Evolutionary conservation across 2,797 vertebrate genomes (phyloP).

Genomic region (Sarcophilus harrisii): DNA sequence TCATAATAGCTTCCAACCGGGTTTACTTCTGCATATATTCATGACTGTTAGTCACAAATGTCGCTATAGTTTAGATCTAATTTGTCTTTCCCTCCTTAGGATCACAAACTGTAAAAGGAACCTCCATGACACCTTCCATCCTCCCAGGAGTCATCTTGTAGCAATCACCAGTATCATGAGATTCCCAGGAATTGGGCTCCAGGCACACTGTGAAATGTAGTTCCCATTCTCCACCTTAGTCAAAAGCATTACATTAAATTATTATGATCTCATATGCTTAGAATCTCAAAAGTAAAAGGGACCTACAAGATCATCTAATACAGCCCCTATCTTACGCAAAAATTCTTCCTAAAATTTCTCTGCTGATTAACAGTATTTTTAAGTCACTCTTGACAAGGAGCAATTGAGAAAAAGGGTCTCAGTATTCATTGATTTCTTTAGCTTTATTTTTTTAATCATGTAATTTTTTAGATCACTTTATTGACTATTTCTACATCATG

Average conservation of each 20-base stretch:
- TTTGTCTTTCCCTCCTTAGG: neutral
- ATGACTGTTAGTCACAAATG: neutral
- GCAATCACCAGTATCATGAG: neutral
- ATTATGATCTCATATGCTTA: neutral
- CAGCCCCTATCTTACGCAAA: neutral
- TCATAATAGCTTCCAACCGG: neutral
- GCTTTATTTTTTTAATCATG: slow-evolving; percentile 31
- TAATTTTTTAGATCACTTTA: slow-evolving; percentile 72
- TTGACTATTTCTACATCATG: slow-evolving; percentile 72
- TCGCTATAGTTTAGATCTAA: neutral
- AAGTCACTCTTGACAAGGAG: neutral
- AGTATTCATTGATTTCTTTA: neutral
- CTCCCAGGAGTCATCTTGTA: neutral
- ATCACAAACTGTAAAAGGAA: neutral
- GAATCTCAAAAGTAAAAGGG: neutral
- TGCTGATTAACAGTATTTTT: neutral
- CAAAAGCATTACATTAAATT: neutral
- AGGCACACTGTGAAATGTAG: neutral
- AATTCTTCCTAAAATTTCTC: neutral
- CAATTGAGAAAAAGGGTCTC: neutral
- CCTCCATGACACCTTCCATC: neutral
- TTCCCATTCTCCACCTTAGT: neutral
- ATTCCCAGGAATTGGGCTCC: neutral
- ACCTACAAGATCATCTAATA: neutral
- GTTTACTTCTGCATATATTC: neutral